A percentile compares a stretch with the other conserved stretches of the same genome.
Evolutionary conservation across 2,797 vertebrate genomes (phyloP).

Genomic region (Acanthornis magna): DNA sequence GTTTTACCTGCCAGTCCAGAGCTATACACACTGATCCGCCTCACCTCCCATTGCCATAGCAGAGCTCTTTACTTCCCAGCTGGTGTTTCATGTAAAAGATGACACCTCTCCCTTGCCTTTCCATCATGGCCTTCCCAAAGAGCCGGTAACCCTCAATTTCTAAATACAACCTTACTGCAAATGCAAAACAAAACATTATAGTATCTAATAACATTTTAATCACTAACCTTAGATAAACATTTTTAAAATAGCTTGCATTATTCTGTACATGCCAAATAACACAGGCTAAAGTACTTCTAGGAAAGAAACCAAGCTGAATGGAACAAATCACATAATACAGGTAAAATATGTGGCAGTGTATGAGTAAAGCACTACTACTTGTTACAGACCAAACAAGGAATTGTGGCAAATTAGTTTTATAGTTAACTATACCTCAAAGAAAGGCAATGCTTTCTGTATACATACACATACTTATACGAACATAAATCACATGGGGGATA

Average conservation of each 20-base stretch:
- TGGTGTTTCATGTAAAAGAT: neutral
- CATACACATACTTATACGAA: neutral
- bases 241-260: neutral
- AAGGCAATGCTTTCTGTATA: neutral
- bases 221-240: neutral
- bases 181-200: neutral
- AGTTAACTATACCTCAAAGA: neutral
- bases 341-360: neutral
- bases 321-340: neutral
- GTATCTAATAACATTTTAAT: neutral
- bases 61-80: neutral
- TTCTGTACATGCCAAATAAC: neutral
- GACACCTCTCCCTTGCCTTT: neutral
- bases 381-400: neutral
- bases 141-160: neutral
- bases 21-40: neutral
- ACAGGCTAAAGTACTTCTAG: neutral
- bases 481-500: neutral
- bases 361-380: neutral
- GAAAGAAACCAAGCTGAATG: neutral
- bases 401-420: neutral
- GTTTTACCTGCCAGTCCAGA: neutral
- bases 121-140: neutral
- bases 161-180: neutral
- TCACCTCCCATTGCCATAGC: neutral